Conservation (phyloP, 1,140 invertebrate genomes). For the Drosophila pallidifrons region DNA sequence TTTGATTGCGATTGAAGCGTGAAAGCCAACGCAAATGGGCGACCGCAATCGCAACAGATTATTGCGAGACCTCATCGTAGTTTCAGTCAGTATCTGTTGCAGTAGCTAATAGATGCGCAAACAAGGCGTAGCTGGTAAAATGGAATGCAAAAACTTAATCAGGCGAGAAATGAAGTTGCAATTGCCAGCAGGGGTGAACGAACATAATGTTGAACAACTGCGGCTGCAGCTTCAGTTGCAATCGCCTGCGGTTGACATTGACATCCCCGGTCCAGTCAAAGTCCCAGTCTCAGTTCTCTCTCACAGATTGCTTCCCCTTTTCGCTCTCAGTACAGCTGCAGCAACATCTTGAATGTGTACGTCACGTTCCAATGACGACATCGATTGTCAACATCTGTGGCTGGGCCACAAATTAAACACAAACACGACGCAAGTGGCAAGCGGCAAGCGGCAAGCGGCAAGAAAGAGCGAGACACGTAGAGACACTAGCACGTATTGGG, state of each 20-base stretch:
- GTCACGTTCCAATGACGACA: conserved; percentile 50
- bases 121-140: conserved; percentile 43
- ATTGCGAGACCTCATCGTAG: not conserved
- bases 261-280: not conserved
- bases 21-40: conserved; percentile 50
- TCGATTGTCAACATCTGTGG: conserved; percentile 72
- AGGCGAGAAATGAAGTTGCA: conserved; percentile 56
- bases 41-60: conserved; percentile 14
- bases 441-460: not conserved
- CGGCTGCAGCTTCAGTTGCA: not conserved
- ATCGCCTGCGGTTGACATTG: conserved; percentile 32
- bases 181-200: conserved; percentile 13
- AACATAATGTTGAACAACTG: conserved; percentile 21
- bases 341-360: conserved; percentile 23
- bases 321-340: not conserved
- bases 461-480: conserved; percentile 4
- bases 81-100: not conserved
- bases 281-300: not conserved
- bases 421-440: conserved; percentile 47
- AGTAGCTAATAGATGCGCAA: conserved; percentile 10
- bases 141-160: conserved; percentile 77
- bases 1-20: conserved; percentile 68
- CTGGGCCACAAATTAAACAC: conserved; percentile 72
- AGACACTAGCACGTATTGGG: conserved; percentile 32
- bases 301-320: not conserved